These are phyloP conservation scores for Gobiocypris rarus DNA, from an alignment of 2,113 vertebrate genomes.

Conservation along the genomic window DNA sequence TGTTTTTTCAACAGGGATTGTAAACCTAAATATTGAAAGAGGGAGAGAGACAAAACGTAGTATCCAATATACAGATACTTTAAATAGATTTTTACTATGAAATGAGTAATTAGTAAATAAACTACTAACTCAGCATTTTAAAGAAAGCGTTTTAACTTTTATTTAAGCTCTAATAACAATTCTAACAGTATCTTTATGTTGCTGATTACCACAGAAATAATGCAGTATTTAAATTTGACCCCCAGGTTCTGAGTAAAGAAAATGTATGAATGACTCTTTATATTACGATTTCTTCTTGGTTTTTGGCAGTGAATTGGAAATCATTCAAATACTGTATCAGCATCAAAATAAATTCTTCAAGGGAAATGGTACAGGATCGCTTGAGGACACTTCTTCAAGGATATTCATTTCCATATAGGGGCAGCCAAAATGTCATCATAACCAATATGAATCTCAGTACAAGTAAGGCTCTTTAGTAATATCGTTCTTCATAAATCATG, in stretches of 20 bases:
- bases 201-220: neutral
- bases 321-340: slow-evolving; percentile 16
- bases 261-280: neutral
- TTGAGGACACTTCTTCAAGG: slow-evolving; percentile 26
- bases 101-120: neutral
- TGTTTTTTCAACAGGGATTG: too few relatives aligned
- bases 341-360: slow-evolving; percentile 27
- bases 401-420: neutral
- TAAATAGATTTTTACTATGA: neutral
- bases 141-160: neutral
- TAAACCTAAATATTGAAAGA: neutral
- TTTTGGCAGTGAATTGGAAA: slow-evolving; percentile 18
- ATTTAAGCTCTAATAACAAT: neutral
- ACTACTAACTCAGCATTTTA: neutral
- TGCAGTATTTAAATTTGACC: neutral
- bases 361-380: neutral
- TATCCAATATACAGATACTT: neutral
- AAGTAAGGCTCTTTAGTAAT: neutral
- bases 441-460: neutral
- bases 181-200: neutral
- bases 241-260: neutral
- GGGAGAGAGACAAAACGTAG: neutral
- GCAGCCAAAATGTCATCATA: neutral
- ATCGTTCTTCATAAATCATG: neutral
- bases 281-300: neutral